Conservation (phyloP, 2,113 vertebrate species). For the Pelvicachromis taeniatus region DNA sequence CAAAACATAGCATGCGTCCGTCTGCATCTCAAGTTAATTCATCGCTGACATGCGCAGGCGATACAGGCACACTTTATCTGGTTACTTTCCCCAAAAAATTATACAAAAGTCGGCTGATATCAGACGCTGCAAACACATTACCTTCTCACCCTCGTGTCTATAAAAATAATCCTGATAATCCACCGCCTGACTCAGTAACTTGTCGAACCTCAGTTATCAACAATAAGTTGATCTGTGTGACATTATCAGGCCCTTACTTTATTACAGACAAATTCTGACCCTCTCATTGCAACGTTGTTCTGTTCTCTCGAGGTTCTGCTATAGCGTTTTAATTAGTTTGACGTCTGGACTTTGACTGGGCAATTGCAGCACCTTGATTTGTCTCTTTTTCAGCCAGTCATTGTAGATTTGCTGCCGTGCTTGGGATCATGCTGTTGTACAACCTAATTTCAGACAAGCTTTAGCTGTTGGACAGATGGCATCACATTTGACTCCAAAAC, state of each 20-base stretch:
- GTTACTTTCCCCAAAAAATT: background rate
- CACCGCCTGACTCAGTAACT: background rate
- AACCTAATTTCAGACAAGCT: no score
- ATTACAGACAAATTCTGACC: background rate
- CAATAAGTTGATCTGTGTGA: background rate
- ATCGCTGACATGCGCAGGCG: rapidly evolving
- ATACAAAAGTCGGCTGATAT: background rate
- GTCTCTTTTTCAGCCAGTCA: background rate
- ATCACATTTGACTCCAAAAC: no score
- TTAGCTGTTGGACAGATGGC: no score
- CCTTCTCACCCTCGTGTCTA: rapidly evolving
- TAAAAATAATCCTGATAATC: background rate
- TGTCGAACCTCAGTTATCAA: background rate
- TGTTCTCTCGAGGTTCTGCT: background rate
- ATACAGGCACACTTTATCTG: background rate
- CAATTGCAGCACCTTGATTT: background rate
- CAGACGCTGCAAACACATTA: background rate
- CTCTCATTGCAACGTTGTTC: background rate
- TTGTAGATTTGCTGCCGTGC: no score
- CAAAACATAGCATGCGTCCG: background rate
- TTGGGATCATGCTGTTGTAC: no score
- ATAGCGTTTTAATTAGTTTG: background rate
- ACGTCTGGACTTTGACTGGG: background rate
- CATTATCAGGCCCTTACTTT: background rate
- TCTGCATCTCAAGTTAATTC: background rate